Evolutionary conservation across 2,113 vertebrate species (phyloP).

Genomic region (Baryphthengus martii): DNA sequence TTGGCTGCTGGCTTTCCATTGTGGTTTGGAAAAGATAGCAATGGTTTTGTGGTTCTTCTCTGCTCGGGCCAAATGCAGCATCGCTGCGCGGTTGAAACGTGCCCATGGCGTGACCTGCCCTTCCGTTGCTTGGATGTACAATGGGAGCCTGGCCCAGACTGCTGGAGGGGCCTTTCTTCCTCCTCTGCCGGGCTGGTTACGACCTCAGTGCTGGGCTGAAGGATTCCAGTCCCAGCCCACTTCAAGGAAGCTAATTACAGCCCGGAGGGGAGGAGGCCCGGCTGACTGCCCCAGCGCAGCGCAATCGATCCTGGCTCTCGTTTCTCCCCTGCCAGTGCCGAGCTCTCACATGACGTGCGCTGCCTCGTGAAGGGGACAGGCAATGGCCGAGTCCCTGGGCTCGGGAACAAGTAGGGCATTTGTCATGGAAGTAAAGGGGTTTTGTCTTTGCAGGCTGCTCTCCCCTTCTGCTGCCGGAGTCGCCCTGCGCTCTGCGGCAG

Average conservation of each 20-base stretch:
- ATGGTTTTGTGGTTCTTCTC: slow-evolving; percentile 60
- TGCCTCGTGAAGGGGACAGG: background rate
- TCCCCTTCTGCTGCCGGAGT: background rate
- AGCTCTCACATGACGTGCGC: background rate
- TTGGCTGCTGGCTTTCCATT: slow-evolving; percentile 55
- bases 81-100: background rate
- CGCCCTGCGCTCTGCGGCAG: rapidly evolving
- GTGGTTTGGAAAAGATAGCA: slow-evolving; percentile 59
- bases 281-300: background rate
- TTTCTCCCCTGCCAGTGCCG: background rate
- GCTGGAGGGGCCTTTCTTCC: slow-evolving; percentile 49
- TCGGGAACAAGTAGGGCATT: background rate
- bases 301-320: background rate
- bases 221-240: slow-evolving; percentile 43
- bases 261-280: background rate
- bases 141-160: slow-evolving; percentile 24
- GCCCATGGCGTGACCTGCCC: slow-evolving; percentile 49
- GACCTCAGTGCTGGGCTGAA: slow-evolving; percentile 16
- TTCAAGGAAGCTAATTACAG: slow-evolving; percentile 54
- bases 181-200: slow-evolving; percentile 1
- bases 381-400: background rate
- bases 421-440: background rate
- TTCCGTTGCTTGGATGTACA: slow-evolving; percentile 19
- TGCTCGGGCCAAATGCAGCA: slow-evolving; percentile 25
- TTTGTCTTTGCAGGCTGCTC: slow-evolving; percentile 17